Percentiles rank a stretch among this genome's conserved stretches.
Conservation (phyloP, 2,113 vertebrate genomes). For the Serinus canaria region DNA sequence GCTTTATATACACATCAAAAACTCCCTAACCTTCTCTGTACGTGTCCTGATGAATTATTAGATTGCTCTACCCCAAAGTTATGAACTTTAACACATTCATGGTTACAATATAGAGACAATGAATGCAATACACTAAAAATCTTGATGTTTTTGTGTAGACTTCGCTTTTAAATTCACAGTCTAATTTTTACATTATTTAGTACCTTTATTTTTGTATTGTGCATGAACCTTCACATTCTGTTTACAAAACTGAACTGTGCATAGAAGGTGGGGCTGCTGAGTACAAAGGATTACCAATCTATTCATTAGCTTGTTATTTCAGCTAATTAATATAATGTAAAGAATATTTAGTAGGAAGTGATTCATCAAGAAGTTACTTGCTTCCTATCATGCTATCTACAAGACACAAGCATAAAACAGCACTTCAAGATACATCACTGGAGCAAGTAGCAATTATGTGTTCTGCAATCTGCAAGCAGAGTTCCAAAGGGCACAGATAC, state of each 20-base stretch:
- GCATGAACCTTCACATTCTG: not conserved
- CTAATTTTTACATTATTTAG: not conserved
- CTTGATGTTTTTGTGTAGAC: not conserved
- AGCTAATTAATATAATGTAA: not conserved
- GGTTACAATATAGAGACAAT: not conserved
- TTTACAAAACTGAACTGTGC: not conserved
- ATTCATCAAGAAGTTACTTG: not conserved
- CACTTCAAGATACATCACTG: not conserved
- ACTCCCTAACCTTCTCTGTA: not conserved
- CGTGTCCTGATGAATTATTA: not conserved
- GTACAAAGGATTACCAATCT: not conserved
- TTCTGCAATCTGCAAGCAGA: not conserved
- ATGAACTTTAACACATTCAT: not conserved
- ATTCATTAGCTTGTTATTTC: not conserved
- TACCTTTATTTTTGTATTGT: not conserved
- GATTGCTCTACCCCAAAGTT: not conserved
- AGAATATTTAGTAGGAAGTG: not conserved
- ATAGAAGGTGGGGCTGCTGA: not conserved
- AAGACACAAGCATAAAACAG: not conserved
- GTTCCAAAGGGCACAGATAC: not conserved
- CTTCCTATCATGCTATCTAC: not conserved
- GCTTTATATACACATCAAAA: not conserved
- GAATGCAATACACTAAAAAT: not conserved
- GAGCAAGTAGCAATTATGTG: not conserved
- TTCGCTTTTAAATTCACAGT: not conserved